Evolutionary conservation across 1,140 invertebrate genomes (phyloP).

Genomic region (Lerema accius): DNA sequence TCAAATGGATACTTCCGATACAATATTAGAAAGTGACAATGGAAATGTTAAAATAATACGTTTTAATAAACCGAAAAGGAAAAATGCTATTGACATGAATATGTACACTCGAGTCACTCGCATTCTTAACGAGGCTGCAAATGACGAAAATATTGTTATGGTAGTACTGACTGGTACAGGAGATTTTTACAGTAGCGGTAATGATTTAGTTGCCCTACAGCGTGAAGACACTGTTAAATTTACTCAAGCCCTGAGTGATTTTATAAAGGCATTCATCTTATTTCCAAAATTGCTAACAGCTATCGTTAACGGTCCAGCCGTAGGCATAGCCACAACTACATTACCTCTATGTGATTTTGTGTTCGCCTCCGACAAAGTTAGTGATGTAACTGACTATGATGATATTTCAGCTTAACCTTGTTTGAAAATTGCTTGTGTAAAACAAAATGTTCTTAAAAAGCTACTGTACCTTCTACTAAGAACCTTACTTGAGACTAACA

Average conservation of each 20-base stretch:
- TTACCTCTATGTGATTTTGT: constrained; percentile 94
- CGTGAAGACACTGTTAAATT: constrained; percentile 39
- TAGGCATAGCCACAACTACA: constrained; percentile 94
- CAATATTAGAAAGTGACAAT: constrained; percentile 55
- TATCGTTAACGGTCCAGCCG: constrained; percentile 96
- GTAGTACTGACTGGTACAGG: constrained; percentile 90
- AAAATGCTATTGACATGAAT: constrained; percentile 89
- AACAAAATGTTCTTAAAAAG: too few species aligned
- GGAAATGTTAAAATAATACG: constrained; percentile 82
- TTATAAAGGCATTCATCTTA: constrained; percentile 91
- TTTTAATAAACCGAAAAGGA: constrained; percentile 88
- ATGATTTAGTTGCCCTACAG: constrained; percentile 86
- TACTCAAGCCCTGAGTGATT: constrained; percentile 81
- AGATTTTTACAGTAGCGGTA: constrained; percentile 93
- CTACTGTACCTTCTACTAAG: too few species aligned
- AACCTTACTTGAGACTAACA: neutral
- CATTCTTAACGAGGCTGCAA: constrained; percentile 86
- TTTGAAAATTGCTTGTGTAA: too few species aligned
- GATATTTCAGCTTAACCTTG: too few species aligned
- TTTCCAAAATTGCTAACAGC: constrained; percentile 95
- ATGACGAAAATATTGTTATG: constrained; percentile 85
- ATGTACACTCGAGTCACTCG: constrained; percentile 88
- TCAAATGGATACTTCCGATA: constrained; percentile 34
- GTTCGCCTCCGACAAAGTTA: constrained; percentile 87
- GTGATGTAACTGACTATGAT: constrained; percentile 25